Conservation (phyloP, 2,113 vertebrate species). For the Okapia johnstoni region DNA sequence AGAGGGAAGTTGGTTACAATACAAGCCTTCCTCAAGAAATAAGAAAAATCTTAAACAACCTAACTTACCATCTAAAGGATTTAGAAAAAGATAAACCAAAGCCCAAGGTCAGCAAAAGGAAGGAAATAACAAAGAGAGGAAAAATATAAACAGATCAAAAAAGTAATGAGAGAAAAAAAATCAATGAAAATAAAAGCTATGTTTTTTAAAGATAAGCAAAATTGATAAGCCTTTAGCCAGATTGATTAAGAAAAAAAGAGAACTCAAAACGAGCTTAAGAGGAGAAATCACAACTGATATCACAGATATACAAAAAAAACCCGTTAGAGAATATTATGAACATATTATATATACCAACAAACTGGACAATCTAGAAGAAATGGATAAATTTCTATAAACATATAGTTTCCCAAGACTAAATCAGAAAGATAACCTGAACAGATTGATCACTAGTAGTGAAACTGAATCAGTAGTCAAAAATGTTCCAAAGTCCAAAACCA, state of each 20-base stretch:
- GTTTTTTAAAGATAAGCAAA: background rate
- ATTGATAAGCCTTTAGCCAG: background rate
- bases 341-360: background rate
- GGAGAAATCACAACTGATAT: background rate
- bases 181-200: background rate
- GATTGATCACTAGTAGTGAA: background rate
- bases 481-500: background rate
- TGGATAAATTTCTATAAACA: background rate
- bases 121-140: background rate
- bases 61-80: background rate
- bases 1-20: background rate
- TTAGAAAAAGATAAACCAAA: background rate
- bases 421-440: background rate
- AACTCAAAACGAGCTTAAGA: background rate
- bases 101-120: background rate
- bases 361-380: background rate
- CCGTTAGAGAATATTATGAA: background rate
- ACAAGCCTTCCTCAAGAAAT: background rate
- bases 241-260: background rate
- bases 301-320: background rate
- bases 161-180: background rate
- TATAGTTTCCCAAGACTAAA: background rate
- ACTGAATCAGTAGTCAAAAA: background rate
- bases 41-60: background rate
- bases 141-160: background rate